These are phyloP conservation scores for Lycophotia porphyrea DNA, from an alignment of 2,888 invertebrate species.

Conservation along the genomic window DNA sequence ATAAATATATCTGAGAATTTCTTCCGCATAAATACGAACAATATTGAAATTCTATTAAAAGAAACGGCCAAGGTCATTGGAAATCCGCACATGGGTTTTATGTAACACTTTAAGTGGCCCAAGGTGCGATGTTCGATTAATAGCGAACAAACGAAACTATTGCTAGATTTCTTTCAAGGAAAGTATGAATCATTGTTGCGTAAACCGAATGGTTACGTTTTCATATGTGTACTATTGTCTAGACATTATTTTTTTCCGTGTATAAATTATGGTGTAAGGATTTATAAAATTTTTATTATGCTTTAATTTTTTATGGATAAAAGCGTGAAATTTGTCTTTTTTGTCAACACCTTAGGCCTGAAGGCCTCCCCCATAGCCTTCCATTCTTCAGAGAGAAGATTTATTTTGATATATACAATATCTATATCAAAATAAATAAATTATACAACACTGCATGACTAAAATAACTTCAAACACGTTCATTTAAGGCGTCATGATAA, in stretches of 20 bases:
- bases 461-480: slow-evolving; percentile 14
- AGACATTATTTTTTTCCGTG: background rate
- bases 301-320: too few relatives aligned
- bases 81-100: slow-evolving; percentile 57
- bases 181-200: slow-evolving; percentile 67
- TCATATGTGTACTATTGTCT: slow-evolving; percentile 35
- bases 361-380: too few relatives aligned
- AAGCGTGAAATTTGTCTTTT: background rate
- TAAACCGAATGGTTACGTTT: slow-evolving; percentile 49
- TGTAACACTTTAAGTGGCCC: slow-evolving; percentile 65
- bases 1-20: slow-evolving; percentile 55
- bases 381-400: too few relatives aligned
- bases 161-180: slow-evolving; percentile 67
- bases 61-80: slow-evolving; percentile 52
- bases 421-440: background rate
- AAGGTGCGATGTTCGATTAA: slow-evolving; percentile 62
- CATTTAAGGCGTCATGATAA: background rate
- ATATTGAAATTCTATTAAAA: slow-evolving; percentile 36
- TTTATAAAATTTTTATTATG: background rate
- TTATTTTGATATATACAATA: too few relatives aligned
- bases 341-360: background rate
- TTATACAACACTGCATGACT: background rate
- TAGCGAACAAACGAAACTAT: slow-evolving; percentile 57
- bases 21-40: slow-evolving; percentile 59
- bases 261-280: background rate